Evolutionary conservation across 2,797 vertebrate genomes (phyloP).

Genomic region (Crenuchus spilurus): DNA sequence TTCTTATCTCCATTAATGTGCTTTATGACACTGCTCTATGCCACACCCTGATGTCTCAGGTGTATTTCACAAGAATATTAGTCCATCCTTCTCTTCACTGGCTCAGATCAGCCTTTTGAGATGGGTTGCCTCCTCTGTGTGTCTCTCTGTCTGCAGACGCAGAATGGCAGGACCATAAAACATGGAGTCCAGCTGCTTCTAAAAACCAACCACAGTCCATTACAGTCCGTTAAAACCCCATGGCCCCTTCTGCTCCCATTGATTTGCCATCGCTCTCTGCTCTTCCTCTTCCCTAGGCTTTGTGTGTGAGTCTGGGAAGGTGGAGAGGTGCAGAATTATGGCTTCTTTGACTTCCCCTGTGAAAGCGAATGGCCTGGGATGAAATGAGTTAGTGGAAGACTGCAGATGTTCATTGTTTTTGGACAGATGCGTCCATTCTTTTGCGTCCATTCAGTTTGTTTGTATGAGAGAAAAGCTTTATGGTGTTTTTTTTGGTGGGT

Average conservation of each 20-base stretch:
- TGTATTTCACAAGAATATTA: background rate
- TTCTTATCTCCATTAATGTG: background rate
- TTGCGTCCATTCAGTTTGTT: constrained; percentile 14
- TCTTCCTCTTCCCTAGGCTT: constrained; percentile 50
- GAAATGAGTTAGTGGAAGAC: constrained; percentile 46
- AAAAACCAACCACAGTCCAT: constrained; percentile 69
- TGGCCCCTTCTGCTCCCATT: constrained; percentile 49
- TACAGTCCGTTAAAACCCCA: constrained; percentile 66
- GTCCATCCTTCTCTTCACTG: background rate
- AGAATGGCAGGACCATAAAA: constrained; percentile 67
- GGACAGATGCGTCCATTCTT: constrained; percentile 60
- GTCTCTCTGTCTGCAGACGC: constrained; percentile 57
- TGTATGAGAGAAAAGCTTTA: constrained; percentile 43
- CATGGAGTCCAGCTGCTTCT: constrained; percentile 66
- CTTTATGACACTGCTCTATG: background rate
- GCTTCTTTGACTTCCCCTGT: constrained; percentile 51
- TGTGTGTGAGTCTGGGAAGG: constrained; percentile 55
- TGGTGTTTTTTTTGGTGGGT: constrained; percentile 51
- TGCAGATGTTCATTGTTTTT: constrained; percentile 69
- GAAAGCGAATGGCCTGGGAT: constrained; percentile 27
- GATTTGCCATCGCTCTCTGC: constrained; percentile 49
- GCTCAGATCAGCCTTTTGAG: background rate
- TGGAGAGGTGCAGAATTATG: constrained; percentile 64
- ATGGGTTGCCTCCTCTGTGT: constrained; percentile 32
- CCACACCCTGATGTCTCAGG: background rate